Evolutionary conservation across 2,888 invertebrate genomes (phyloP), one percentile per base, ranked within the genome.

Genomic region (Cataglyphis rosenhaueri): DNA sequence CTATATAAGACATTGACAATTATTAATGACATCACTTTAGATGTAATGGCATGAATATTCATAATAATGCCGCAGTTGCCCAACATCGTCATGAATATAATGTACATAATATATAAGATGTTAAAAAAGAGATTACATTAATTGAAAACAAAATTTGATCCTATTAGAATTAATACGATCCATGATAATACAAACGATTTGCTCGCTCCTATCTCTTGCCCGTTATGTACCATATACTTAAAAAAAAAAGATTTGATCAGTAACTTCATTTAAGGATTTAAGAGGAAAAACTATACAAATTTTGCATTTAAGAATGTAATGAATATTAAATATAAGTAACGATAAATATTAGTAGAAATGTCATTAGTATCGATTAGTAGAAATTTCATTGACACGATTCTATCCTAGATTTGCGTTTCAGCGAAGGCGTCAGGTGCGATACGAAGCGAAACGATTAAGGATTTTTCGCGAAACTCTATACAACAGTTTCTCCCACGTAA

Each of bases 381-480:
- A 44, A 73, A 71, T 73, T 71, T 59, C 10, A 25, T 71, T 59
- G 21, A 59, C 32, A 59, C 32, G 32, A 18, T 70, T 78, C 21
- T 44, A 41, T 21, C 41, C 15, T 21, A 44, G 57, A 75, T 15
- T 55, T 65, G 55, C 21, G 15, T 35, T 64, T 64, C 48, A 21
- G n/a, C 32, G 9, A 0, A 44, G 32, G 59, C 35, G 35, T 57
- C 78, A 79, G 78, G 78, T 79, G 78, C 78, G 6, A 59, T 59
- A 44, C 59, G 32, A 35, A 71, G 66, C 59, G 12, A 59, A 21
- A 35, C n/a, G 32, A 78, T 78, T 78, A 78, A 21, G 32, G 18
- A 71, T 79, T 71, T 71, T 70, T 70, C 44, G 4, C 32, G 12
- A 32, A 68, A 6, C 35, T 65, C 35, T 25, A 57, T 10, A 15